Base-by-base conservation (phyloP, 2,888 invertebrate genomes). In the Glaucopsyche alexis region DNA sequence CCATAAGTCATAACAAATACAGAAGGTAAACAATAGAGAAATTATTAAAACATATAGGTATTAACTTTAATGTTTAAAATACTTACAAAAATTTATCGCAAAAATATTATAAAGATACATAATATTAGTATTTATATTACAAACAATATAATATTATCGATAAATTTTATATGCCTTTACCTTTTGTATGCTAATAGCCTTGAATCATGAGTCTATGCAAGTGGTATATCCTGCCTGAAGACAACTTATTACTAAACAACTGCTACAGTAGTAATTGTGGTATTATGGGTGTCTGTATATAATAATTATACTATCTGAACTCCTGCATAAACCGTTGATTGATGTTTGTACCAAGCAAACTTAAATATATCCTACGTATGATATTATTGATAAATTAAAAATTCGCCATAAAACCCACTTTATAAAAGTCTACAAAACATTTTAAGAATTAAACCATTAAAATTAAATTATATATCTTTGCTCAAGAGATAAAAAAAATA, bases 181-280 rank as follows among this genome's bases (percentile, higher is more conserved):
- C 60, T 60, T 38, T 11, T 38, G 29, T 11, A 14, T 7, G 14
- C 14, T 29, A 66, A 16, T 42, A 66, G 45, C 64, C 42, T 64
- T 71, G 71, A 55, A 71, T 72, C 13, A 42, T 40, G 45, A 49
- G 13, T 69, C 7, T 69, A 19, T 42, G 19, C 67, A 19, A 16
- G 72, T 47, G 8, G 45, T 64, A 47, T 47, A 64, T 72, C 47
- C 60, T 65, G 64, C 64, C 47, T 29, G 8, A 49, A 38, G 16
- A 47, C 42, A 64, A 49, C 45, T 64, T 69, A 73, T 71, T 71
- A 71, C n/a, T 40, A 60, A 73, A 65, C 47, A 70, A 67, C 72
- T 29, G 67, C 16, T 66, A n/a, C 38, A 42, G 45, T 16, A 45
- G 45, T 71, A 71, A 71, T 71, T 71, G 55, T 16, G 45, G 19